These are phyloP conservation scores for Theonella swinhoei DNA, from an alignment of 37 sponge, comb jelly and placozoan genomes.

Conservation along the genomic window DNA sequence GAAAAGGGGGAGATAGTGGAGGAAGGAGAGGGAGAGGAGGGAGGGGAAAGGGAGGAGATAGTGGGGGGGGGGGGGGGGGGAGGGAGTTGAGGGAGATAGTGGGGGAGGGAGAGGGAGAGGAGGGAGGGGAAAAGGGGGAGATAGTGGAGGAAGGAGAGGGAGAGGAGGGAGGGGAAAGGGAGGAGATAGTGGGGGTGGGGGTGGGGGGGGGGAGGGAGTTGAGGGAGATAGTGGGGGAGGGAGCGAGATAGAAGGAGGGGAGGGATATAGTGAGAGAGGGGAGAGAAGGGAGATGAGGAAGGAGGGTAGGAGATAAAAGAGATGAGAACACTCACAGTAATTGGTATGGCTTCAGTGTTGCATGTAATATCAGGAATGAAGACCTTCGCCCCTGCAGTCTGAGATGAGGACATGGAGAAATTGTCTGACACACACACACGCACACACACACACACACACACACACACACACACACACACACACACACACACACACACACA, in stretches of 20 bases:
- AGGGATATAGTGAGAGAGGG: background rate
- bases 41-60: too few species aligned
- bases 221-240: background rate
- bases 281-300: background rate
- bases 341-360: background rate
- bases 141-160: background rate
- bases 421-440: constrained; percentile 2
- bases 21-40: background rate
- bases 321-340: background rate
- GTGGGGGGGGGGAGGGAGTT: background rate
- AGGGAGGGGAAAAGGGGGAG: background rate
- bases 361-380: constrained; percentile 6
- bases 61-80: background rate
- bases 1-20: too few species aligned
- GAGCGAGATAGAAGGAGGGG: too few species aligned
- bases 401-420: background rate
- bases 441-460: background rate
- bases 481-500: constrained; percentile 23
- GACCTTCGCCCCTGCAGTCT: constrained; percentile 12
- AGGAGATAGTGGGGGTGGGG: background rate
- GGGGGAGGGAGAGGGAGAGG: background rate
- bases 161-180: background rate
- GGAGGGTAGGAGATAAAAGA: background rate
- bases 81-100: background rate
- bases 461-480: constrained; percentile 12